These are phyloP conservation scores for Poecile montanus DNA, from an alignment of 2,797 vertebrate genomes.

Conservation along the genomic window DNA sequence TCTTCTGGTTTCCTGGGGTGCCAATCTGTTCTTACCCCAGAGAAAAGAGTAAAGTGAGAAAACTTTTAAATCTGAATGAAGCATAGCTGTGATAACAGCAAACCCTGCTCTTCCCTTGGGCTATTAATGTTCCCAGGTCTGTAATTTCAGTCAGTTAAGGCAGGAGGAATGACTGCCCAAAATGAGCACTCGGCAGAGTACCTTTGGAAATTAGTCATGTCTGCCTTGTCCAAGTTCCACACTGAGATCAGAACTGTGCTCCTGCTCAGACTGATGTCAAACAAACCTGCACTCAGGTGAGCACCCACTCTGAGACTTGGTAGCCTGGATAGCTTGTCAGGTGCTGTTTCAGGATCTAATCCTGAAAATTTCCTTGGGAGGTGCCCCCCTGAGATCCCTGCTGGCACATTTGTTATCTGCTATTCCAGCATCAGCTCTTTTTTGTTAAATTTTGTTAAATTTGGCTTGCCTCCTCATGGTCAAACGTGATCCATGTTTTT, in stretches of 20 bases:
- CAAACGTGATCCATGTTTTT: background rate
- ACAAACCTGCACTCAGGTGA: background rate
- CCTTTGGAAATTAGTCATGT: background rate
- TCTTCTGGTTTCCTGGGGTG: background rate
- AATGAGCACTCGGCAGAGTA: background rate
- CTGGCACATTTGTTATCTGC: background rate
- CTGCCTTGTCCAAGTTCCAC: background rate
- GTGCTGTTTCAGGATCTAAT: background rate
- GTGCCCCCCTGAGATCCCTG: accelerated
- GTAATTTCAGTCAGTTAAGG: background rate
- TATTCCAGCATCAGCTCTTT: background rate
- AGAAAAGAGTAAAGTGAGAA: background rate
- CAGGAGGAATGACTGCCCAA: background rate
- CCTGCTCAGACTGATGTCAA: accelerated
- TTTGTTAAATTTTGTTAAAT: background rate
- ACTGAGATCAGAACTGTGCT: background rate
- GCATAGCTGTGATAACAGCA: background rate
- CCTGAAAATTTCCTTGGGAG: background rate
- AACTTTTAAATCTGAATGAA: background rate
- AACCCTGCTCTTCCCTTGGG: background rate
- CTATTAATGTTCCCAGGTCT: background rate
- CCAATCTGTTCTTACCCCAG: background rate
- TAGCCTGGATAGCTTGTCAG: background rate
- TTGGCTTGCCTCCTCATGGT: background rate
- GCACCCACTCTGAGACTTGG: too few relatives aligned